Evolutionary conservation across 2,888 invertebrate species (phyloP).

Genomic region (Ophion costatus): DNA sequence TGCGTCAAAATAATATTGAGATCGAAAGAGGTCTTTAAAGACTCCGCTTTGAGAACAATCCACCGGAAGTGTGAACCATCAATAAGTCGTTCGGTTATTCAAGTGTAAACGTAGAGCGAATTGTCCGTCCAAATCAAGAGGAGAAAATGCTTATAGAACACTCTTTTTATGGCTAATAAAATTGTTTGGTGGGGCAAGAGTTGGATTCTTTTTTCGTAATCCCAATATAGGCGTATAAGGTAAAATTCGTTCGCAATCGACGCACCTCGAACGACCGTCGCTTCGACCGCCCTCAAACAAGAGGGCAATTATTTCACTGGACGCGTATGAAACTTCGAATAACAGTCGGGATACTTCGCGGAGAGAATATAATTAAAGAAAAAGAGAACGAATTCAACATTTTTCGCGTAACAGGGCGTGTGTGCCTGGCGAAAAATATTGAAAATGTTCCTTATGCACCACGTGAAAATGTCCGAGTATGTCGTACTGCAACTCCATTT

Average conservation of each 20-base stretch:
- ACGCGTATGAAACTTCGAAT: slow-evolving; percentile 18
- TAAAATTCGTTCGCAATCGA: slow-evolving; percentile 42
- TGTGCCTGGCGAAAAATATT: slow-evolving; percentile 31
- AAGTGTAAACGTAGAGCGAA: not conserved
- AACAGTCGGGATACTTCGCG: slow-evolving; percentile 33
- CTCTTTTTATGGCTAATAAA: not conserved
- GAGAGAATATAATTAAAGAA: slow-evolving; percentile 5
- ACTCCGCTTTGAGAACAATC: not conserved
- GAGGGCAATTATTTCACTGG: not conserved
- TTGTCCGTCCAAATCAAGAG: not conserved
- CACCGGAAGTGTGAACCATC: not conserved
- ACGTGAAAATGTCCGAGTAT: slow-evolving; percentile 23
- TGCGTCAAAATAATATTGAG: not conserved
- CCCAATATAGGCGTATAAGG: slow-evolving; percentile 26
- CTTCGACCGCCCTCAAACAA: not conserved
- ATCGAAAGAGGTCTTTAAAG: not conserved
- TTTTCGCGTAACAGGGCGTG: slow-evolving; percentile 15
- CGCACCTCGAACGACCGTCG: slow-evolving; percentile 17
- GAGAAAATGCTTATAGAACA: not conserved
- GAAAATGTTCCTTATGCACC: slow-evolving; percentile 44
- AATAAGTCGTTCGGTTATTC: not conserved
- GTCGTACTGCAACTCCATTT: not conserved
- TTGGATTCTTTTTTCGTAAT: not conserved
- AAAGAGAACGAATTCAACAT: slow-evolving; percentile 26
- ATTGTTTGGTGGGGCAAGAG: not conserved